phyloP scores from a whole-genome alignment of 2,797 vertebrate genomes.

The Argyrosomus regius region DNA sequence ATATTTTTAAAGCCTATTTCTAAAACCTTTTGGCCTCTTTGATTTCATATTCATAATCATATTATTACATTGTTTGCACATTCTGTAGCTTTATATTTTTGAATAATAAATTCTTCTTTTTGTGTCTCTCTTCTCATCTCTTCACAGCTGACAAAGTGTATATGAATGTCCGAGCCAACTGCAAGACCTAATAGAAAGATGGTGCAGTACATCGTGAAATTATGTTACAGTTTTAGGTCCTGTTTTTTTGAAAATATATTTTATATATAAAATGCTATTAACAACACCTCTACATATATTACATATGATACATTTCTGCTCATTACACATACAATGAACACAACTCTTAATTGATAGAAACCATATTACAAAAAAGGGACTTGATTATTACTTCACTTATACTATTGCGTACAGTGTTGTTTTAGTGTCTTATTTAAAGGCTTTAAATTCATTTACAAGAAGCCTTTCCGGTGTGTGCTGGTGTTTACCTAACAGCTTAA shows the following conservation, averaged over 20 bases:
- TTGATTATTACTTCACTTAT: neutral
- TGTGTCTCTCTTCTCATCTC: slow-evolving; percentile 37
- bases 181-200: slow-evolving; percentile 62
- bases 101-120: neutral
- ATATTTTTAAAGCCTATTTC: neutral
- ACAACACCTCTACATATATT: too few species aligned
- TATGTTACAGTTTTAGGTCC: neutral
- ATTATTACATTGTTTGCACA: neutral
- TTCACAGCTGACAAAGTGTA: slow-evolving; percentile 84
- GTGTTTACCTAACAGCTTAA: neutral
- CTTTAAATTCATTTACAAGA: neutral
- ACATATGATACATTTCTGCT: neutral
- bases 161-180: slow-evolving; percentile 83
- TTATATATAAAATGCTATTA: neutral
- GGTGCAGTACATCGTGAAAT: neutral
- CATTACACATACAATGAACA: neutral
- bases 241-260: neutral
- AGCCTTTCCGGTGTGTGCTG: neutral
- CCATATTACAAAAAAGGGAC: neutral
- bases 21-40: neutral
- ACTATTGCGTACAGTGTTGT: neutral
- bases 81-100: neutral
- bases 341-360: neutral
- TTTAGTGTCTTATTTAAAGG: neutral
- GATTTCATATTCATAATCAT: too few species aligned